A percentile compares a stretch with the other conserved stretches of the same genome.
Conservation (phyloP, 2,888 invertebrate species). For the Parochlus steinenii region DNA sequence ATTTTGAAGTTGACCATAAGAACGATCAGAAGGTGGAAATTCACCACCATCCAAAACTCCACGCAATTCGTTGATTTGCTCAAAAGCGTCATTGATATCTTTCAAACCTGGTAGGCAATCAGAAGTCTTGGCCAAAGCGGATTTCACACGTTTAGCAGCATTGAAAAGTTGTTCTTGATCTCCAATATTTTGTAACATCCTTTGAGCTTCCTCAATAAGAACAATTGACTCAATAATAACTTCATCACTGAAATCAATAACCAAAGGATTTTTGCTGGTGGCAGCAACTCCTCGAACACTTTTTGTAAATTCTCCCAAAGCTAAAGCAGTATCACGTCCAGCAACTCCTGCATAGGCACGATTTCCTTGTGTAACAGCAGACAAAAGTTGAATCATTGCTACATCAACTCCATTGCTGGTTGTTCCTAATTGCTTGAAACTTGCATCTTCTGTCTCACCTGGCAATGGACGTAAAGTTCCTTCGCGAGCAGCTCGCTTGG, state of each 20-base stretch:
- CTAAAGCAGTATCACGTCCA: slow-evolving; percentile 62
- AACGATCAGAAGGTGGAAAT: slow-evolving; percentile 57
- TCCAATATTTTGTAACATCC: slow-evolving; percentile 27
- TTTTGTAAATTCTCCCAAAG: slow-evolving; percentile 52
- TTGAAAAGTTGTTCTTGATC: slow-evolving; percentile 38
- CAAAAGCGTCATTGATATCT: slow-evolving; percentile 81
- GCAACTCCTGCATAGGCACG: slow-evolving; percentile 65
- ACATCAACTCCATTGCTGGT: slow-evolving; percentile 61
- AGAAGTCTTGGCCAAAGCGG: slow-evolving; percentile 45
- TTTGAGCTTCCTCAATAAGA: slow-evolving; percentile 67
- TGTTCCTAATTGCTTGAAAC: slow-evolving; percentile 29
- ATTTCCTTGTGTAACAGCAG: slow-evolving; percentile 69
- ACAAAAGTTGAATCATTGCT: slow-evolving; percentile 68
- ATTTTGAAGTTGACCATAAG: slow-evolving; percentile 65
- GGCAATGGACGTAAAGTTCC: slow-evolving; percentile 65
- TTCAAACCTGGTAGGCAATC: slow-evolving; percentile 84
- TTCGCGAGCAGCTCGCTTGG: slow-evolving; percentile 55
- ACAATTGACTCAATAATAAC: slow-evolving; percentile 62
- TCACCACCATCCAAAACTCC: slow-evolving; percentile 54
- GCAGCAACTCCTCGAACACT: slow-evolving; percentile 68
- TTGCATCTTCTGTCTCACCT: slow-evolving; percentile 54
- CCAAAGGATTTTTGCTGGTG: slow-evolving; percentile 41
- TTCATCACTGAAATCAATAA: slow-evolving; percentile 56
- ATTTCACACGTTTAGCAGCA: slow-evolving; percentile 53
- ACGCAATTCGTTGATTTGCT: slow-evolving; percentile 60